Percentiles rank a stretch among this genome's conserved stretches.
phyloP scores from a whole-genome alignment of 1,140 invertebrate species.

The Polypedilum vanderplanki region DNA sequence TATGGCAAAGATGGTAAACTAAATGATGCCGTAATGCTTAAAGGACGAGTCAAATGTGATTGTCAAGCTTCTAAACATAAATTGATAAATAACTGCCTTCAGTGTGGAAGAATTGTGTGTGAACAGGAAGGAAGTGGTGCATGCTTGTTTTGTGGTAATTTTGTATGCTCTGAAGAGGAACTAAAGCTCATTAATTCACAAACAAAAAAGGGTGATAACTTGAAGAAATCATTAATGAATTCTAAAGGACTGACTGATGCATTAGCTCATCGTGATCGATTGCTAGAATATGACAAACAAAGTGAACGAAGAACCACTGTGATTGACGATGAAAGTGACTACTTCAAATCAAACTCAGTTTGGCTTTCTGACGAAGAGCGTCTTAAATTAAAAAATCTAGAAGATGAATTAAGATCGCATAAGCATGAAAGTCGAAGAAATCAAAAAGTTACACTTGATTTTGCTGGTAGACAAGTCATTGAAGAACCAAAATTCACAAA shows the following conservation, averaged over 20 bases:
- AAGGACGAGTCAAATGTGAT: conserved; percentile 77
- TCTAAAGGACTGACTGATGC: conserved; percentile 58
- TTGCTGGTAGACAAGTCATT: conserved; percentile 58
- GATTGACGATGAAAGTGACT: conserved; percentile 92
- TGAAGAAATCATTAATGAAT: conserved; percentile 63
- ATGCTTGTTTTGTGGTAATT: conserved; percentile 83
- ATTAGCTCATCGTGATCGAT: conserved; percentile 67
- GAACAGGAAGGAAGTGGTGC: conserved; percentile 93
- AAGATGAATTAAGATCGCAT: conserved; percentile 59
- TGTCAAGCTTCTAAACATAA: conserved; percentile 88
- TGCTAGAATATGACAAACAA: conserved; percentile 81
- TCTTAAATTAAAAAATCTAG: conserved; percentile 59
- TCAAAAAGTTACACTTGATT: conserved; percentile 73
- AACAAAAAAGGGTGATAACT: conserved; percentile 59
- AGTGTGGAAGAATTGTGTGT: conserved; percentile 93
- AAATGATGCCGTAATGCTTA: conserved; percentile 55
- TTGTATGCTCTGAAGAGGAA: conserved; percentile 73
- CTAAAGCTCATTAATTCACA: conserved; percentile 57
- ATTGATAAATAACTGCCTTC: conserved; percentile 87
- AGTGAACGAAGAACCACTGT: conserved; percentile 80
- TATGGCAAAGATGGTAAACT: conserved; percentile 64
- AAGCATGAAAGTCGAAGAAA: conserved; percentile 62
- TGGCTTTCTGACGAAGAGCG: conserved; percentile 72
- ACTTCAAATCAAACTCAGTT: conserved; percentile 72
- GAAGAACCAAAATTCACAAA: conserved; percentile 48